Conservation (phyloP, 2,113 vertebrate genomes). For the Rhombomys opimus region DNA sequence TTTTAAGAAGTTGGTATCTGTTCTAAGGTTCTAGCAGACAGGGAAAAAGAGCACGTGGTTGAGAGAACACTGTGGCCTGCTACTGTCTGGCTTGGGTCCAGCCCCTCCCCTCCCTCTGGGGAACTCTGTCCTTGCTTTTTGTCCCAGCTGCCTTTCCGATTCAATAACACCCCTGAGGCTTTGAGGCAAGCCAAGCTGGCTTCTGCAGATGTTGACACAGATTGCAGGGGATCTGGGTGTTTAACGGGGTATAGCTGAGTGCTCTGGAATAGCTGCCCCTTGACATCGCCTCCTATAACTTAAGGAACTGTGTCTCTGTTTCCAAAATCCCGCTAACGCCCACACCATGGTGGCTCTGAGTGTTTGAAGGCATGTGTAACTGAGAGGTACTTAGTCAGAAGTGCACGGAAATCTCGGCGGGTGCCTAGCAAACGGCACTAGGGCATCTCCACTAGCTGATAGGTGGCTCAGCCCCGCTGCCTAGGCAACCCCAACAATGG, state of each 20-base stretch:
- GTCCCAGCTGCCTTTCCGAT: background rate
- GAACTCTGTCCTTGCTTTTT: rapidly evolving
- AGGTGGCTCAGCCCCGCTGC: too few relatives aligned
- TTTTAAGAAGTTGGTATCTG: background rate
- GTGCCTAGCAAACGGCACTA: too few relatives aligned
- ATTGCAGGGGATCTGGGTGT: background rate
- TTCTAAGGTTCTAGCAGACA: background rate
- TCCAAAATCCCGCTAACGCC: background rate
- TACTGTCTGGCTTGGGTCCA: background rate
- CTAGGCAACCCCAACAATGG: too few relatives aligned
- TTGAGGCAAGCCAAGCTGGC: background rate
- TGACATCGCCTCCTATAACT: background rate
- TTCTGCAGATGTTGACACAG: background rate
- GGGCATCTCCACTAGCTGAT: background rate
- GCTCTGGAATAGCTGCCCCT: background rate
- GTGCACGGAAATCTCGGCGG: rapidly evolving
- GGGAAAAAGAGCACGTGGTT: background rate
- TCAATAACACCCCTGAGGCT: background rate
- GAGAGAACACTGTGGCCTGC: background rate
- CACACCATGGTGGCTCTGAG: rapidly evolving
- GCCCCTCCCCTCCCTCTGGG: background rate
- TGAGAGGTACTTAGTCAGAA: rapidly evolving
- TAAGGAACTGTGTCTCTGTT: background rate
- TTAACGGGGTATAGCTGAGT: background rate
- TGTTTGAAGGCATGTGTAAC: rapidly evolving